phyloP scores from a whole-genome alignment of 2,113 vertebrate genomes.

The Colinus virginianus region DNA sequence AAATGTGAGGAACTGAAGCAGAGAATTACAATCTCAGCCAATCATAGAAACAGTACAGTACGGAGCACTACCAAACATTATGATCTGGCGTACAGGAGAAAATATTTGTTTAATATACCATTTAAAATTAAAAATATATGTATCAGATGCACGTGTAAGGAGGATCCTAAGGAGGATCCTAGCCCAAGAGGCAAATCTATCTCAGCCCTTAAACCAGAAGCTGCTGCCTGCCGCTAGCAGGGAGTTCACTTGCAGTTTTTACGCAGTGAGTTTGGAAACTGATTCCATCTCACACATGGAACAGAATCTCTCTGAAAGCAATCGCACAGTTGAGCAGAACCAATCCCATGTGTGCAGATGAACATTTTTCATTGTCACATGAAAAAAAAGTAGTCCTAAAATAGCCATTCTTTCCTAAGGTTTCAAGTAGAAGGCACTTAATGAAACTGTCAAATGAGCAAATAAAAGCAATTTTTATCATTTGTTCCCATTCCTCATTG shows the following conservation, averaged over 20 bases:
- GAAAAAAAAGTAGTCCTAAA: neutral
- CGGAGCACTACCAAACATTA: neutral
- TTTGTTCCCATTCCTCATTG: neutral
- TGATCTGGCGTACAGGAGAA: neutral
- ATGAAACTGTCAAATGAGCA: neutral
- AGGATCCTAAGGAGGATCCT: neutral
- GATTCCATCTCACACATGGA: neutral
- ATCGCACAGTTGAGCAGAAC: neutral
- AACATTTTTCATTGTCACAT: neutral
- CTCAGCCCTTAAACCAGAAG: neutral
- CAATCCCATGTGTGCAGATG: neutral
- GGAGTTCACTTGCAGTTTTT: neutral
- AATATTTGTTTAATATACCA: neutral
- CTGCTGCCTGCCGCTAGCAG: neutral
- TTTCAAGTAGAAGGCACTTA: neutral
- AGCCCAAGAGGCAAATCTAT: neutral
- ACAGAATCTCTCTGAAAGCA: neutral
- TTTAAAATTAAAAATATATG: neutral
- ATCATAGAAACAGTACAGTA: neutral
- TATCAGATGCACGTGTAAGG: neutral
- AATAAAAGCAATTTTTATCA: neutral
- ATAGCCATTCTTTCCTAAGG: neutral
- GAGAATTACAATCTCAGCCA: neutral
- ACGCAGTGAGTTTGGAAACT: neutral
- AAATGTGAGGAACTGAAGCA: neutral